Evolutionary conservation across 1,140 invertebrate genomes (phyloP).

Genomic region (Philotrypesis tridentata): DNA sequence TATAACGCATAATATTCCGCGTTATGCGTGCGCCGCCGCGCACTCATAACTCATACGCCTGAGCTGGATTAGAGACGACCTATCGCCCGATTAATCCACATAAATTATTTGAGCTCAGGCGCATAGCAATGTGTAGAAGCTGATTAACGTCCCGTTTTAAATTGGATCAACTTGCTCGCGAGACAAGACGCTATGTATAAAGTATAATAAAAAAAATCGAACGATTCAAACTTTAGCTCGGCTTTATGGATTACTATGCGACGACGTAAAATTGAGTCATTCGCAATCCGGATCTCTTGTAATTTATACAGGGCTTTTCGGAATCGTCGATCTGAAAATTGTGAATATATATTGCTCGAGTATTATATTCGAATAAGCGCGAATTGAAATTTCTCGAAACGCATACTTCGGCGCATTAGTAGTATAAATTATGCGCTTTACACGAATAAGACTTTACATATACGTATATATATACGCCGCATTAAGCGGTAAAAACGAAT

Average conservation of each 20-base stretch:
- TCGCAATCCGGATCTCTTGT: background rate
- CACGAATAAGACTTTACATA: background rate
- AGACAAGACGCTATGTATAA: background rate
- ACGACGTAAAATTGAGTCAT: conserved; percentile 22
- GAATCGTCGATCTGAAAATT: background rate
- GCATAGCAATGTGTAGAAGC: background rate
- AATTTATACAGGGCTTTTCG: conserved; percentile 4
- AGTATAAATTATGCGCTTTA: background rate
- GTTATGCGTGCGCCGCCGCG: background rate
- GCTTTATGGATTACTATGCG: conserved; percentile 34
- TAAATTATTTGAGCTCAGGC: conserved; percentile 22
- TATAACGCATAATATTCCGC: background rate
- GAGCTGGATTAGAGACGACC: conserved; percentile 16
- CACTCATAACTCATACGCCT: background rate
- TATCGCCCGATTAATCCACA: conserved; percentile 23
- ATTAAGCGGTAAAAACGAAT: background rate
- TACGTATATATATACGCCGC: too few species aligned
- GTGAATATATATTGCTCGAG: background rate
- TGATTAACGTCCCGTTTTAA: conserved; percentile 21
- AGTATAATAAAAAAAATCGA: conserved; percentile 27
- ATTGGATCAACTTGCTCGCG: conserved; percentile 8
- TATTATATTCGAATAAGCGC: background rate
- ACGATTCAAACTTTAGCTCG: conserved; percentile 23
- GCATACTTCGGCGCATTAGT: background rate
- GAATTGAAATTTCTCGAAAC: background rate